Evolutionary conservation across 2,888 invertebrate genomes (phyloP).

Genomic region (Cerastoderma edule): DNA sequence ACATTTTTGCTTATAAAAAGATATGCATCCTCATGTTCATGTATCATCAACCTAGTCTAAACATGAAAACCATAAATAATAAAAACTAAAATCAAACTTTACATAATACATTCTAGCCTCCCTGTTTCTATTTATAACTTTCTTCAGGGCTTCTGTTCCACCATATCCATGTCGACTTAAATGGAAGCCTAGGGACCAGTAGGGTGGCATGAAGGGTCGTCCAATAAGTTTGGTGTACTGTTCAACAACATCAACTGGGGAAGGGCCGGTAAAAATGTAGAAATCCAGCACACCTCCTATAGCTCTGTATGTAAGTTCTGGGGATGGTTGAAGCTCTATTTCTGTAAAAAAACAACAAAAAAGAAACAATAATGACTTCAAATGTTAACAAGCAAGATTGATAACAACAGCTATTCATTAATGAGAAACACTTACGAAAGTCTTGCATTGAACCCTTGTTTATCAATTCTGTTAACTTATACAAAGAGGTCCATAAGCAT

Average conservation of each 20-base stretch:
- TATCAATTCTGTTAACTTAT: too few species aligned
- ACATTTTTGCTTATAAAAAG: too few species aligned
- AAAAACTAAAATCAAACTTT: too few species aligned
- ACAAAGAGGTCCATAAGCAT: too few species aligned
- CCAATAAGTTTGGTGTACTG: constrained; percentile 78
- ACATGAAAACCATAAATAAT: too few species aligned
- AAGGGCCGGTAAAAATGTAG: constrained; percentile 90
- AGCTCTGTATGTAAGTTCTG: constrained; percentile 91
- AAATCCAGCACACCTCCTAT: constrained; percentile 92
- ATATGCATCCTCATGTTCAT: too few species aligned
- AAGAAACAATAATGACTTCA: too few species aligned
- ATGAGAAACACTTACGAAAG: too few species aligned
- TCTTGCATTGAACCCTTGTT: too few species aligned
- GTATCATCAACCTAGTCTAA: too few species aligned
- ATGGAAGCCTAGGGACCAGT: constrained; percentile 94
- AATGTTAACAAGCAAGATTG: too few species aligned
- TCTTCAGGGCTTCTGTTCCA: constrained; percentile 63
- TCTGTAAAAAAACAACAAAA: constrained; percentile 64
- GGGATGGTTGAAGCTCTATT: constrained; percentile 86
- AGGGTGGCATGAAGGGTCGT: constrained; percentile 78
- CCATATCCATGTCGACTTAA: constrained; percentile 87
- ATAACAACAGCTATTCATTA: too few species aligned
- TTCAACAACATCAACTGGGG: constrained; percentile 86
- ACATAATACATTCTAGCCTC: constrained; percentile 73
- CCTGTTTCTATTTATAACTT: constrained; percentile 66